Conservation (phyloP, 2,888 invertebrate species). For the Bimastos eiseni region DNA sequence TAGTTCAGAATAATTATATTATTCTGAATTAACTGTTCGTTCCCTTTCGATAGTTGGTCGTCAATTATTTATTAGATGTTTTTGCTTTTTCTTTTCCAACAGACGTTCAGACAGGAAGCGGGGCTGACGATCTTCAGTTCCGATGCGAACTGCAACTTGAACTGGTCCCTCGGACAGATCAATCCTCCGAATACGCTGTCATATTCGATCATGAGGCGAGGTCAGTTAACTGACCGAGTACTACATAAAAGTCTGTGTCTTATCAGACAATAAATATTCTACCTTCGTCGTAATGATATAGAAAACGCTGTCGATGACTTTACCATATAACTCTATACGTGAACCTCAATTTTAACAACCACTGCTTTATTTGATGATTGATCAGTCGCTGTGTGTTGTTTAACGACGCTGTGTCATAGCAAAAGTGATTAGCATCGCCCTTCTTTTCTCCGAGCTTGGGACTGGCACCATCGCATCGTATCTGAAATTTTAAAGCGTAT, state of each 20-base stretch:
- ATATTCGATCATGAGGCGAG: background rate
- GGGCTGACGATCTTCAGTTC: background rate
- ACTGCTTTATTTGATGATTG: too few relatives aligned
- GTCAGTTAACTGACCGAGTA: background rate
- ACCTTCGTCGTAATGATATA: background rate
- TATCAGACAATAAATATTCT: background rate
- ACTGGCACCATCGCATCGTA: too few relatives aligned
- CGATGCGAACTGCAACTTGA: background rate
- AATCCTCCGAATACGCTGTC: background rate
- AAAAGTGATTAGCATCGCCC: too few relatives aligned
- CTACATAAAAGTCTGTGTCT: background rate
- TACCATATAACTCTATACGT: too few relatives aligned
- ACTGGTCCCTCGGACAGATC: background rate
- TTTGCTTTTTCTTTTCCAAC: background rate
- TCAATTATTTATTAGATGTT: background rate
- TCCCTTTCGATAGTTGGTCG: background rate
- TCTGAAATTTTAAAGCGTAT: too few relatives aligned
- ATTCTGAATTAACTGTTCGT: too few relatives aligned
- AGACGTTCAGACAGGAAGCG: conserved; percentile 4
- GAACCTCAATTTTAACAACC: too few relatives aligned
- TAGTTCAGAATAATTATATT: too few relatives aligned
- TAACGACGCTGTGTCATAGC: too few relatives aligned
- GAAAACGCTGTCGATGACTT: background rate
- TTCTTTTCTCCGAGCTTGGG: too few relatives aligned
- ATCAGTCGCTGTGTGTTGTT: too few relatives aligned